phyloP scores from a whole-genome alignment of 1,140 invertebrate species.

The Drosophila lini region DNA sequence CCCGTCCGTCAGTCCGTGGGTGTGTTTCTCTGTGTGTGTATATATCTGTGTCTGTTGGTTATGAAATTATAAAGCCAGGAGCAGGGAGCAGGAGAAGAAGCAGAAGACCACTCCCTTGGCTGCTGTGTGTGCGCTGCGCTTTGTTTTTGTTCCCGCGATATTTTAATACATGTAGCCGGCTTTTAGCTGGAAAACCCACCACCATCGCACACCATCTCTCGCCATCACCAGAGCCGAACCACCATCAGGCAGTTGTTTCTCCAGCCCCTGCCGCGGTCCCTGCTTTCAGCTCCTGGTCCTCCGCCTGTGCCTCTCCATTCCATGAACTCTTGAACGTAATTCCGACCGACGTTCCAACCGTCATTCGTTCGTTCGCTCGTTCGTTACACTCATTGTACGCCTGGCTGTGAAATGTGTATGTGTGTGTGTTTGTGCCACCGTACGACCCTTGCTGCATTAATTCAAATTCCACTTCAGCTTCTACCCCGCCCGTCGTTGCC shows the following conservation, averaged over 20 bases:
- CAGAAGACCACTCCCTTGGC: conserved; percentile 56
- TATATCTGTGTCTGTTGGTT: conserved; percentile 51
- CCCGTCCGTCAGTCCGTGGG: conserved; percentile 18
- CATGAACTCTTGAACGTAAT: conserved; percentile 51
- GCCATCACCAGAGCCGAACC: conserved; percentile 24
- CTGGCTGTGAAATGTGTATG: conserved; percentile 26
- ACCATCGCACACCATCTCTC: conserved; percentile 33
- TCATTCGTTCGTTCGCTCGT: conserved; percentile 53
- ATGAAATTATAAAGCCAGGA: conserved; percentile 73
- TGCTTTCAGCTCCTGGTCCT: conserved; percentile 6
- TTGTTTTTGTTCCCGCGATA: conserved; percentile 60
- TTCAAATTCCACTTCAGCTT: conserved; percentile 79
- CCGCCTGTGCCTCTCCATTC: conserved; percentile 13
- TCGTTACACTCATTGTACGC: conserved; percentile 41
- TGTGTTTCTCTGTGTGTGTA: conserved; percentile 7
- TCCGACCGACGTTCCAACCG: conserved; percentile 47
- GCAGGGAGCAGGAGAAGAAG: conserved; percentile 12
- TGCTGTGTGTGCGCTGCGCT: conserved; percentile 42
- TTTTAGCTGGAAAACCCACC: conserved; percentile 62
- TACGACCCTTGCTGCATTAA: conserved; percentile 77
- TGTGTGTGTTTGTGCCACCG: conserved; percentile 47
- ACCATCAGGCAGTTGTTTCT: conserved; percentile 41
- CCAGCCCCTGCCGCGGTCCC: neutral
- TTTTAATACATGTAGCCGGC: conserved; percentile 64
- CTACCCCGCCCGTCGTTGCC: conserved; percentile 37